A percentile compares a stretch with the other conserved stretches of the same genome.
These are phyloP conservation scores for Glomeris maerens DNA, from an alignment of 1,140 invertebrate genomes.

Conservation along the genomic window DNA sequence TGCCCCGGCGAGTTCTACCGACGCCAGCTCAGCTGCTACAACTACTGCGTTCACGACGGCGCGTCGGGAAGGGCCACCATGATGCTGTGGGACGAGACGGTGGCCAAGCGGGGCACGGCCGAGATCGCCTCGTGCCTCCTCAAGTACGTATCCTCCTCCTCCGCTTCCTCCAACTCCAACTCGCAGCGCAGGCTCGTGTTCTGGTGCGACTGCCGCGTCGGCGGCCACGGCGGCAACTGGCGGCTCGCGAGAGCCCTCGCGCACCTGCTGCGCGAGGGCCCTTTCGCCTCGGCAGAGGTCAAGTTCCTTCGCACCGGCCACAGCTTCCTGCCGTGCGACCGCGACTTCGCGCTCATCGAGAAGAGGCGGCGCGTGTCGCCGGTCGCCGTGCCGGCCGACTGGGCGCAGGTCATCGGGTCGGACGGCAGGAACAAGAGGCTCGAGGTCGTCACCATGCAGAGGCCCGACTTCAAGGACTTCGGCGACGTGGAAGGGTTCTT, in stretches of 20 bases:
- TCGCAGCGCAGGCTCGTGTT: conserved; percentile 16
- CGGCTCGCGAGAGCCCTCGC: conserved; percentile 6
- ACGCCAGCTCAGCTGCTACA: conserved; percentile 15
- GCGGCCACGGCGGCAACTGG: conserved; percentile 21
- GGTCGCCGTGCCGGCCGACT: conserved; percentile 9
- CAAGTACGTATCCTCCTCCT: conserved; percentile 14
- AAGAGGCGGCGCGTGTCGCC: conserved; percentile 11
- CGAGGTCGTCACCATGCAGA: not conserved
- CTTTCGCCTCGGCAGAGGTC: conserved; percentile 15
- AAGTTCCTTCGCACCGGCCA: conserved; percentile 17
- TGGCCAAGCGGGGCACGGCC: conserved; percentile 13
- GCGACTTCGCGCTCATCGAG: conserved; percentile 18
- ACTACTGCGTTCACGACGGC: conserved; percentile 8
- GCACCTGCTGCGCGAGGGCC: conserved; percentile 9
- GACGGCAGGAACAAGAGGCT: conserved; percentile 2
- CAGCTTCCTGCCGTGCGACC: conserved; percentile 17
- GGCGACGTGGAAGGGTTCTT: not conserved
- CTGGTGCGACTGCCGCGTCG: conserved; percentile 18
- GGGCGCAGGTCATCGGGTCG: not conserved
- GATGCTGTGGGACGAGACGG: conserved; percentile 17
- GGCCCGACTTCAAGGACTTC: conserved; percentile 12
- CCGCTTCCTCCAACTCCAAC: conserved; percentile 1
- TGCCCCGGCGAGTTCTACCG: too few species aligned
- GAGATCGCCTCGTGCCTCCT: conserved; percentile 17
- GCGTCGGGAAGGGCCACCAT: not conserved